Percentiles rank a stretch among this genome's conserved stretches.
phyloP scores from a whole-genome alignment of 2,888 invertebrate species.

The Parascotia fuliginaria region DNA sequence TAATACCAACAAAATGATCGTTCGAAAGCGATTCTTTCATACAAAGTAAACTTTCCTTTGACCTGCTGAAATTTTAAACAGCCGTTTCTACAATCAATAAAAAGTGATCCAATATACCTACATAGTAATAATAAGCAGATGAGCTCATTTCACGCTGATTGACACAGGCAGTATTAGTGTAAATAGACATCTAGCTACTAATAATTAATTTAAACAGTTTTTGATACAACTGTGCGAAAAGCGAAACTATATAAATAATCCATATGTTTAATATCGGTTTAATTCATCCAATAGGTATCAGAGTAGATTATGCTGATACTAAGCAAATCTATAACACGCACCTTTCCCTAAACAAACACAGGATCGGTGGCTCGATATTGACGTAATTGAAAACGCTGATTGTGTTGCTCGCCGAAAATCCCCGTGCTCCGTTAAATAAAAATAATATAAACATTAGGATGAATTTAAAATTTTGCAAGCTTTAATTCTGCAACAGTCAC shows the following conservation, averaged over 20 bases:
- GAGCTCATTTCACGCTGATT: not conserved
- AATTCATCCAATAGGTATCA: too few species aligned
- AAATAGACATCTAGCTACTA: too few species aligned
- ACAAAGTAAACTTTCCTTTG: conserved; percentile 15
- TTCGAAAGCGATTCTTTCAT: not conserved
- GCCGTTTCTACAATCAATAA: not conserved
- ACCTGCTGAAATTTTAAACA: conserved; percentile 20
- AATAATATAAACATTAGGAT: conserved; percentile 36
- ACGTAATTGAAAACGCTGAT: conserved; percentile 12
- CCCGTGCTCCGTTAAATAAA: conserved; percentile 13
- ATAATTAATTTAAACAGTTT: too few species aligned
- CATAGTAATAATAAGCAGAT: too few species aligned
- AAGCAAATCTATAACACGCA: not conserved
- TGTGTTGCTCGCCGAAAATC: conserved; percentile 4
- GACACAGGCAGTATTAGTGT: too few species aligned
- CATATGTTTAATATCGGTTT: too few species aligned
- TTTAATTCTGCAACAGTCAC: conserved; percentile 40
- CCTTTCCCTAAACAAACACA: conserved; percentile 8
- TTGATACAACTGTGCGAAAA: too few species aligned
- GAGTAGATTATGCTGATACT: not conserved
- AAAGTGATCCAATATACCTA: too few species aligned
- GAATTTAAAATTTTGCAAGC: conserved; percentile 28
- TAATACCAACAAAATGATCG: not conserved
- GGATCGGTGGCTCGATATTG: conserved; percentile 9
- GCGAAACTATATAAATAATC: too few species aligned